Conservation (phyloP, 2,113 vertebrate species). For the Mormyrus lacerda region DNA sequence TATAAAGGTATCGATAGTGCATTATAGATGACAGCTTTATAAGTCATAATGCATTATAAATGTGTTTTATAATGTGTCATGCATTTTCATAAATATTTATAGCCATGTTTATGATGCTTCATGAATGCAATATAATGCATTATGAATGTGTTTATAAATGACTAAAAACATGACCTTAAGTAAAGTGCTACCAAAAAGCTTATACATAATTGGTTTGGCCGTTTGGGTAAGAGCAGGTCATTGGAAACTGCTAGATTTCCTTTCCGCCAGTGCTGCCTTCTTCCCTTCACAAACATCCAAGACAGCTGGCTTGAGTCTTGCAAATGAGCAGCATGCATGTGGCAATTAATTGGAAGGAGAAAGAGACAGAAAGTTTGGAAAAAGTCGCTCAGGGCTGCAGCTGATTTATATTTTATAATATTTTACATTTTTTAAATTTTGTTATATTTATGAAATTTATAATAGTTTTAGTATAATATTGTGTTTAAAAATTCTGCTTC, state of each 20-base stretch:
- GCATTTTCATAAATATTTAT: too few species aligned
- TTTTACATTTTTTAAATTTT: background rate
- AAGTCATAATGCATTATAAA: too few species aligned
- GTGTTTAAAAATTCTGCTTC: background rate
- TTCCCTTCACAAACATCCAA: background rate
- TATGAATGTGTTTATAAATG: too few species aligned
- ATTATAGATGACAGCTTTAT: too few species aligned
- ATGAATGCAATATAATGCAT: too few species aligned
- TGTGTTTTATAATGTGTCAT: too few species aligned
- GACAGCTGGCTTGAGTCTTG: background rate
- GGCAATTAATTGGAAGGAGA: background rate
- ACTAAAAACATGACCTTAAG: too few species aligned
- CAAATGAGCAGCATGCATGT: background rate
- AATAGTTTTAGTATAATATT: background rate
- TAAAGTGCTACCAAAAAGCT: background rate
- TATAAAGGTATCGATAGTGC: too few species aligned
- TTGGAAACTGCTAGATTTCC: background rate
- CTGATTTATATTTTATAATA: background rate
- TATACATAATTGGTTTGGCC: background rate
- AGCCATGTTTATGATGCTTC: too few species aligned
- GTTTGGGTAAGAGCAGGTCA: background rate
- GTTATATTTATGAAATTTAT: background rate
- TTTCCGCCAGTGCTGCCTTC: background rate
- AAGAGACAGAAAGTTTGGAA: background rate
- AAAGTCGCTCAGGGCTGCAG: background rate